Evolutionary conservation across 2,797 vertebrate species (phyloP).

Genomic region (Bufotes viridis): DNA sequence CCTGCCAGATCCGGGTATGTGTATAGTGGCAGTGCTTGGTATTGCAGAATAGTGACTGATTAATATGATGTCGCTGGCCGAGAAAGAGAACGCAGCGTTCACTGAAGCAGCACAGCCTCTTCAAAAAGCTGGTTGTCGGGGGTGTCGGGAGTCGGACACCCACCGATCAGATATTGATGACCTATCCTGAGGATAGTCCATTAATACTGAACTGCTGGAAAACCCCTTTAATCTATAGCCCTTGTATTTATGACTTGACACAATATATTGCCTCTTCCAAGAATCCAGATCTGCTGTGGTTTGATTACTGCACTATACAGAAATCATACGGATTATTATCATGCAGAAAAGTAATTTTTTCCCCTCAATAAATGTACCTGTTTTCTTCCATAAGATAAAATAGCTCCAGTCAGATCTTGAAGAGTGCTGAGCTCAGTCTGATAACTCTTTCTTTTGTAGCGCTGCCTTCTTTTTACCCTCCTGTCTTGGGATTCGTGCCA

Average conservation of each 20-base stretch:
- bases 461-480: constrained; percentile 60
- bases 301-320: background rate
- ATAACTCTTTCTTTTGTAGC: constrained; percentile 53
- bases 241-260: background rate
- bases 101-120: no score
- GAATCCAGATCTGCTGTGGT: background rate
- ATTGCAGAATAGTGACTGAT: no score
- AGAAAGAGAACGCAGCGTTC: no score
- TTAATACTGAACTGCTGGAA: no score
- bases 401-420: constrained; percentile 74
- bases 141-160: no score
- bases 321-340: background rate
- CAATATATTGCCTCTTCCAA: background rate
- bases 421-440: constrained; percentile 68
- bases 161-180: no score
- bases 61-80: no score
- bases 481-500: constrained; percentile 61
- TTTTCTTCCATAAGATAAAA: constrained; percentile 70
- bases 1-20: no score
- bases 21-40: no score
- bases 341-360: background rate
- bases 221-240: no score
- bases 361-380: constrained; percentile 68
- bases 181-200: no score
- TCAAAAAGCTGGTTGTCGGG: no score